Evolutionary conservation across 2,888 invertebrate species (phyloP).

Genomic region (Mesodorylaimus sp.): DNA sequence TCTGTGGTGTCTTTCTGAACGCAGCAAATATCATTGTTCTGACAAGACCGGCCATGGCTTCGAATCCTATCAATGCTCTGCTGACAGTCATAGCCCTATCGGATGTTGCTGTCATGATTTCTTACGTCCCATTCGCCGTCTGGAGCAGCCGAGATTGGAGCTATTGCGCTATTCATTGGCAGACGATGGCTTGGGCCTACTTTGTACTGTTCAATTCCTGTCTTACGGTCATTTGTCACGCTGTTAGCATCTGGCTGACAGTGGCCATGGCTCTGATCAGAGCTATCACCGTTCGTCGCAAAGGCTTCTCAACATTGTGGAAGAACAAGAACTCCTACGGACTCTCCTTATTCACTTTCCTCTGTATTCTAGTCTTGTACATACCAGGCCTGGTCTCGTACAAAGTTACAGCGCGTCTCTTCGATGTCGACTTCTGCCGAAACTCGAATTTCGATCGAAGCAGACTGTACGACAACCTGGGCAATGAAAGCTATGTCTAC

Average conservation of each 20-base stretch:
- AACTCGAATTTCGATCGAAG: not conserved
- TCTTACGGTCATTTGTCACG: slow-evolving; percentile 7
- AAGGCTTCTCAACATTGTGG: no score
- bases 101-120: not conserved
- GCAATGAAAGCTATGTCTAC: not conserved
- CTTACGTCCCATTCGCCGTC: not conserved
- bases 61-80: not conserved
- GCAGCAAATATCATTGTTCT: slow-evolving; percentile 2
- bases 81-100: slow-evolving; percentile 4
- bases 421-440: not conserved
- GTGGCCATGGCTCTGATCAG: slow-evolving; percentile 3
- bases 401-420: not conserved
- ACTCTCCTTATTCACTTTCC: no score
- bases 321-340: no score
- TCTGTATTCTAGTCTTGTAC: no score
- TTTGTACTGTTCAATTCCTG: not conserved
- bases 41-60: not conserved
- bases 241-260: slow-evolving; percentile 9
- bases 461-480: not conserved
- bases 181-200: not conserved
- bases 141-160: not conserved
- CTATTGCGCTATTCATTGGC: not conserved
- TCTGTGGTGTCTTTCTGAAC: slow-evolving; percentile 14
- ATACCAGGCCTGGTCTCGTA: no score
- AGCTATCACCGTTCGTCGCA: not conserved